A percentile compares a stretch with the other conserved stretches of the same genome.
Evolutionary conservation across 1,140 invertebrate species (phyloP).

Genomic region (Cherax quadricarinatus): DNA sequence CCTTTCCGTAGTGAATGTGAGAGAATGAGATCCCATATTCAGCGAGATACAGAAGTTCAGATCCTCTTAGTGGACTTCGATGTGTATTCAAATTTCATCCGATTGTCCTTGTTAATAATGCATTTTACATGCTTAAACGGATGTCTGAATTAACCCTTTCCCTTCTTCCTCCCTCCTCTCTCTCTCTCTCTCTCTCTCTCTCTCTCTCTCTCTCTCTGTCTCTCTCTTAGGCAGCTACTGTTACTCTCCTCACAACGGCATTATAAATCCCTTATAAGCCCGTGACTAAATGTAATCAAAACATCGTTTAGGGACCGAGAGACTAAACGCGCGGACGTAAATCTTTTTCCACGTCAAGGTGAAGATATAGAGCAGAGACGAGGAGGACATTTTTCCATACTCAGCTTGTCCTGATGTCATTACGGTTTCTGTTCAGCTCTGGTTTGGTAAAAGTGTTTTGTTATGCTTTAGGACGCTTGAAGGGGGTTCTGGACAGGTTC

Average conservation of each 20-base stretch:
- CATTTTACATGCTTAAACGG: not conserved
- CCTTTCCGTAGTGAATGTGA: not conserved
- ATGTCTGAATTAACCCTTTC: not conserved
- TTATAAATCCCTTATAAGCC: not conserved
- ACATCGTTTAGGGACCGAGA: not conserved
- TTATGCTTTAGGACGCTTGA: not conserved
- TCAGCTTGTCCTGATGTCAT: not conserved
- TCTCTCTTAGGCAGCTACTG: not conserved
- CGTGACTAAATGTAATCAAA: constrained; percentile 4
- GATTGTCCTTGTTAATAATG: not conserved
- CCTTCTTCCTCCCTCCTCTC: not conserved
- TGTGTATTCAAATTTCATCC: not conserved
- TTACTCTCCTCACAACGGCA: not conserved
- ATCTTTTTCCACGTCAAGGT: not conserved
- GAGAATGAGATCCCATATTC: constrained; percentile 5
- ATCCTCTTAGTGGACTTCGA: not conserved
- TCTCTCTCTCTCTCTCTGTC: not conserved
- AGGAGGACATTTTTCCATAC: not conserved
- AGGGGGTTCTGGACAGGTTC: not conserved
- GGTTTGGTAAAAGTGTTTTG: not conserved
- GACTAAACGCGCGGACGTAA: constrained; percentile 2
- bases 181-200: constrained; percentile 1
- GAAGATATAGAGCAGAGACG: not conserved
- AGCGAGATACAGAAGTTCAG: not conserved
- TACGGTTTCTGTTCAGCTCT: not conserved